phyloP scores from a whole-genome alignment of 2,113 vertebrate species.

The Silurus asotus region DNA sequence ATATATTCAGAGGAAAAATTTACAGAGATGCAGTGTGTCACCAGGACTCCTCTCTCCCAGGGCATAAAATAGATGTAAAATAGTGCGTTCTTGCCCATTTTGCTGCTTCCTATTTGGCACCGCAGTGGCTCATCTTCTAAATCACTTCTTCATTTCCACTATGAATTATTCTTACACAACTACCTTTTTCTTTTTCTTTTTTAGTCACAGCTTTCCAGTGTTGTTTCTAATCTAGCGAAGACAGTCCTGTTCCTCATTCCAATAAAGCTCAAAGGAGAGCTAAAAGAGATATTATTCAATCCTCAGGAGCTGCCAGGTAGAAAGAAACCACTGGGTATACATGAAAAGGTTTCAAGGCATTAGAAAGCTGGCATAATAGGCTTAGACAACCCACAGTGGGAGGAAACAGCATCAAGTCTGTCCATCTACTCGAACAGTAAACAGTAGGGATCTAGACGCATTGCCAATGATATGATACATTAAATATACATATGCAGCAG shows the following conservation, averaged over 20 bases:
- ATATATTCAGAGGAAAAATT: not conserved
- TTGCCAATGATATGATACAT: too few relatives aligned
- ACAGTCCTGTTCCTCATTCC: conserved; percentile 43
- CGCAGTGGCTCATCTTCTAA: conserved; percentile 22
- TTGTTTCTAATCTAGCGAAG: conserved; percentile 52
- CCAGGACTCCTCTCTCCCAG: not conserved
- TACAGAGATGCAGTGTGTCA: not conserved
- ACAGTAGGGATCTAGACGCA: too few relatives aligned
- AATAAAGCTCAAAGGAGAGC: conserved; percentile 43
- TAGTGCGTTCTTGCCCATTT: conserved; percentile 1
- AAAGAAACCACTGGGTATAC: conserved; percentile 20
- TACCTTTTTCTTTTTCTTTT: conserved; percentile 20
- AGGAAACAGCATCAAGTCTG: not conserved
- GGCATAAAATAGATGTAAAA: conserved; percentile 12
- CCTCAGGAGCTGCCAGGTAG: conserved; percentile 54
- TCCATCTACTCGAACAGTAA: not conserved
- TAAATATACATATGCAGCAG: too few relatives aligned
- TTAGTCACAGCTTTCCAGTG: conserved; percentile 29
- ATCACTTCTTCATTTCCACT: conserved; percentile 5
- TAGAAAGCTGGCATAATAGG: conserved; percentile 18
- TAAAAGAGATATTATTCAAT: conserved; percentile 57
- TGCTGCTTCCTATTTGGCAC: not conserved
- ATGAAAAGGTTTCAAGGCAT: conserved; percentile 57
- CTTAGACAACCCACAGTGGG: conserved; percentile 39
- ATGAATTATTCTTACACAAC: conserved; percentile 36